Evolutionary conservation across 1,140 invertebrate genomes (phyloP), one percentile per base, ranked within the genome.

Genomic region (Bradynema listronoti): DNA sequence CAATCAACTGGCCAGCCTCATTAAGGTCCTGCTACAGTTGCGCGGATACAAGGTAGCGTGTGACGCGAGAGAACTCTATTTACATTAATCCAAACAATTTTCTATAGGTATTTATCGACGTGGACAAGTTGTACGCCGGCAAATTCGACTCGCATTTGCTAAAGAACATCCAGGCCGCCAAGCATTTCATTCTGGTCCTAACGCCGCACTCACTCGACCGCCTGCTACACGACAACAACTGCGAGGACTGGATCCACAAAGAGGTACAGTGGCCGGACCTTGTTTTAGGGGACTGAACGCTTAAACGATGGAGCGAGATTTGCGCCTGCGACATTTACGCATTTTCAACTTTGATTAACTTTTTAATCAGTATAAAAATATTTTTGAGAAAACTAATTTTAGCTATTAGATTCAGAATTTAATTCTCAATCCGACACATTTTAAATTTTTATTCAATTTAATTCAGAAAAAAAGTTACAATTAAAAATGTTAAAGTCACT

Each of bases 181-280:
- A 90, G 80, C 88, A 97, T 79, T 98, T 99, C 80, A 82, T 99
- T 29, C 82, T 99, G 29, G 92, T 98, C 45, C 82, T 98, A 33
- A 97, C 93, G 19, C 90, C 91, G 1, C 87, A 88, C 67, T 90
- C 94, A 27, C 80, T 98, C 42, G 92, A 98, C 67, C 83, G 94
- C 65, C 97, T 94, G 79, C 84, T 90, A 56, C 85, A 85, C 25
- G 94, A 99, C 78, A 83, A 80, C 22, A 91, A 97, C 53, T 87
- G 89, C 78, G 95, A 96, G 82, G 94, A 99, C 81, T 98, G 94
- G 94, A 91, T 99, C 49, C 94, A 98, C 80, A 86, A 88, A 80
- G 89, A 77, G n/a, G n/a, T n/a, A n/a, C n/a, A n/a, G n/a, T n/a
- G n/a, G n/a, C n/a, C n/a, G n/a, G n/a, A 56, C 58, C 74, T 9